A percentile compares a stretch with the other conserved stretches of the same genome.
Evolutionary conservation across 2,888 invertebrate genomes (phyloP).

Genomic region (Caradrina clavipalpis): DNA sequence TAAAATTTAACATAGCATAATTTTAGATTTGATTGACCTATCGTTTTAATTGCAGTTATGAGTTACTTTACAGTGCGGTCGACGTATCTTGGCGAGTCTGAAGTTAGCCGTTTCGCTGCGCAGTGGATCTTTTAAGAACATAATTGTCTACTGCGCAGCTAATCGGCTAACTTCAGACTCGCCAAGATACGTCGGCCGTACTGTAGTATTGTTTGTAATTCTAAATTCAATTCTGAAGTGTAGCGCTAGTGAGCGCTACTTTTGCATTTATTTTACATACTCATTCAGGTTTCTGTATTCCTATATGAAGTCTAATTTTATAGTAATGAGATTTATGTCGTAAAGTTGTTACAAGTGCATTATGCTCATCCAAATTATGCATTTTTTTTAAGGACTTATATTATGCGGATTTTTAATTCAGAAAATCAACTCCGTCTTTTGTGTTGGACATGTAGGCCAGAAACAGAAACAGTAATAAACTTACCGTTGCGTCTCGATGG

Average conservation of each 20-base stretch:
- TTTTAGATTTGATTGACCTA: neutral
- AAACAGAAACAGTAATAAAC: neutral
- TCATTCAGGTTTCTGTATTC: too few relatives aligned
- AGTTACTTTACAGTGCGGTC: too few relatives aligned
- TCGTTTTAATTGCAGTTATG: too few relatives aligned
- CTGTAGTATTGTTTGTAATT: neutral
- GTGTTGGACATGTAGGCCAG: neutral
- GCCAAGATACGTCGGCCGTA: too few relatives aligned
- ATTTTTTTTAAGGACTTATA: slow-evolving; percentile 18
- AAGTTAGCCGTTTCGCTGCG: too few relatives aligned
- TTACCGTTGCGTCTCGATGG: neutral
- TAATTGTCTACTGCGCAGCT: too few relatives aligned
- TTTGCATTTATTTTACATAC: too few relatives aligned
- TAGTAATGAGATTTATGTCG: neutral
- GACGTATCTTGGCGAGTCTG: too few relatives aligned
- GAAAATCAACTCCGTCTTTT: neutral
- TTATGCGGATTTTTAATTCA: slow-evolving; percentile 23
- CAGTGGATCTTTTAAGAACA: too few relatives aligned
- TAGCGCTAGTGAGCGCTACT: too few relatives aligned
- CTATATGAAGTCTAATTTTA: slow-evolving; percentile 7
- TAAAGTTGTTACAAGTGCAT: slow-evolving; percentile 1
- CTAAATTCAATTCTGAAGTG: neutral
- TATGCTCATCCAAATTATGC: slow-evolving; percentile 21
- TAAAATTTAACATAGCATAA: neutral
- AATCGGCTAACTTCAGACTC: too few relatives aligned